Evolutionary conservation across 2,888 invertebrate genomes (phyloP).

Genomic region (Alentia gelatinosa): DNA sequence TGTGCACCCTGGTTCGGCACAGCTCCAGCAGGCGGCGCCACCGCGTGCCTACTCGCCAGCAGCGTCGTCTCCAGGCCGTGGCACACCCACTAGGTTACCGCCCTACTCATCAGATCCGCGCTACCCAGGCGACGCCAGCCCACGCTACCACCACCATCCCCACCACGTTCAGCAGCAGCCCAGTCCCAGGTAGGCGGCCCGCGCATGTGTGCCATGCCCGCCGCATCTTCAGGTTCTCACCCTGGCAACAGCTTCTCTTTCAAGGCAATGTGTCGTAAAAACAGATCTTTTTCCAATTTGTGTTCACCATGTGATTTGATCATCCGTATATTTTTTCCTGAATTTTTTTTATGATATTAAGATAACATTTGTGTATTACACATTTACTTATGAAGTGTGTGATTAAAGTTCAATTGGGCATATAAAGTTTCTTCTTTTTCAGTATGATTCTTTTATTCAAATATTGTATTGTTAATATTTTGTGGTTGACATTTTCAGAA

Average conservation of each 20-base stretch:
- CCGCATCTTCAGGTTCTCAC: not conserved
- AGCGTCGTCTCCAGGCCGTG: constrained; percentile 2
- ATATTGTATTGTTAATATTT: no score
- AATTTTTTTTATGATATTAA: no score
- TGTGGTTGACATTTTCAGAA: no score
- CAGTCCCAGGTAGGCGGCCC: not conserved
- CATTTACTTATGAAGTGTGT: no score
- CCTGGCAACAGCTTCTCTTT: not conserved
- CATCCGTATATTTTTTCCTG: no score
- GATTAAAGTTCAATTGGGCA: no score
- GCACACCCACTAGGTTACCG: constrained; percentile 53
- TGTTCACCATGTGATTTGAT: no score
- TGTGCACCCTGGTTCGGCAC: constrained; percentile 1
- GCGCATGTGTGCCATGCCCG: not conserved
- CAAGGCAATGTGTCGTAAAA: no score
- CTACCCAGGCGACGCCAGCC: not conserved
- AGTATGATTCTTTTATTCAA: no score
- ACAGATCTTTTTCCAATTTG: no score
- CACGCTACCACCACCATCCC: not conserved
- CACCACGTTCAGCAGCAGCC: not conserved
- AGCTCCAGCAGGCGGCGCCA: not conserved
- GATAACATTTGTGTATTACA: no score
- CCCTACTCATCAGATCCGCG: not conserved
- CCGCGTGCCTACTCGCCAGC: constrained; percentile 13
- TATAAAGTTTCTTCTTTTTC: no score